These are phyloP conservation scores for Elgaria multicarinata DNA, from an alignment of 2,113 vertebrate genomes.

Conservation along the genomic window DNA sequence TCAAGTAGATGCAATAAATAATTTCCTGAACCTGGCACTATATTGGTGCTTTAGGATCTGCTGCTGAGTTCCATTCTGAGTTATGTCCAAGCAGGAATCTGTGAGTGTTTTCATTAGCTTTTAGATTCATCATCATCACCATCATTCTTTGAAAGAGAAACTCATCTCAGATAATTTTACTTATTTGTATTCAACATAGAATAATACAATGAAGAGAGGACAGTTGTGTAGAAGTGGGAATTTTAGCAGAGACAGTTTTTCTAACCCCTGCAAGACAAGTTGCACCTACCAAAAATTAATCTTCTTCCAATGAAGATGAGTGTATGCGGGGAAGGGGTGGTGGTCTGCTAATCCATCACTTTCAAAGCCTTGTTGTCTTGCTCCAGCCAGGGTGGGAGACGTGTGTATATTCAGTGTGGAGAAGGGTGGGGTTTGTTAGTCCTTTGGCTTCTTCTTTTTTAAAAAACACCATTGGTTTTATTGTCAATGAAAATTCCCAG, in stretches of 20 bases:
- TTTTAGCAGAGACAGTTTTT: not conserved
- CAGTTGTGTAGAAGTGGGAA: not conserved
- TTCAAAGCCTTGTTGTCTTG: too few species aligned
- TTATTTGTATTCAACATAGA: not conserved
- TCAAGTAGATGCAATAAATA: not conserved
- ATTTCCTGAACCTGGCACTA: not conserved
- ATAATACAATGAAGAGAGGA: not conserved
- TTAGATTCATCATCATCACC: not conserved
- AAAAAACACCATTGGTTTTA: too few species aligned
- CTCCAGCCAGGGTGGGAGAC: too few species aligned
- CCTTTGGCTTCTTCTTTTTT: too few species aligned
- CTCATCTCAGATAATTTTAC: not conserved
- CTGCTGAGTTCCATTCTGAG: not conserved
- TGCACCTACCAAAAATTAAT: not conserved
- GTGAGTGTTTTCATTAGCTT: not conserved
- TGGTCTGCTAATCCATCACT: not conserved
- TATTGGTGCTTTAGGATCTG: fast-evolving
- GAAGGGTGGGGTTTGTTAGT: not conserved
- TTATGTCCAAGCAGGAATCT: not conserved
- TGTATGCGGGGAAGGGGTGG: too few species aligned
- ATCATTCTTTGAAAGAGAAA: not conserved
- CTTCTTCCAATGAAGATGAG: not conserved
- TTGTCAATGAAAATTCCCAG: too few species aligned
- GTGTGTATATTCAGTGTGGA: not conserved
- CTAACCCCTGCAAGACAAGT: not conserved